Percentiles rank a stretch among this genome's conserved stretches.
Evolutionary conservation across 2,888 invertebrate genomes (phyloP).

Genomic region (Bimastos eiseni): DNA sequence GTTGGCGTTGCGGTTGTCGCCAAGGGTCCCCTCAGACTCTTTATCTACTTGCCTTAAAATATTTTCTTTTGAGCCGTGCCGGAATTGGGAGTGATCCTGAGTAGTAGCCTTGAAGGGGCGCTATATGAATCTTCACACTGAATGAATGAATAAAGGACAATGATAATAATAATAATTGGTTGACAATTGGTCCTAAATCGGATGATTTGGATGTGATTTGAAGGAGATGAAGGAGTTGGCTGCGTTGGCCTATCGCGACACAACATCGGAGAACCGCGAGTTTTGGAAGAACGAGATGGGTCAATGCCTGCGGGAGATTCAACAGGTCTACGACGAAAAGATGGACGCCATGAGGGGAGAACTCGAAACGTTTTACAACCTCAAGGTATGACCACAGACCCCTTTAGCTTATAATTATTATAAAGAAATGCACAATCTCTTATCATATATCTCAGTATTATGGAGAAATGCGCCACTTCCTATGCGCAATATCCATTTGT

Average conservation of each 20-base stretch:
- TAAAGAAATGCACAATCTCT: background rate
- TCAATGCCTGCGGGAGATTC: slow-evolving; percentile 65
- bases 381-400: too few relatives aligned
- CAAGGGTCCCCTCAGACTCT: too few relatives aligned
- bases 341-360: slow-evolving; percentile 62
- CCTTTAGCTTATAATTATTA: too few relatives aligned
- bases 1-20: too few relatives aligned
- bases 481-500: too few relatives aligned
- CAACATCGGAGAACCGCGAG: slow-evolving; percentile 65
- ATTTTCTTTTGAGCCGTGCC: too few relatives aligned
- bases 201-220: background rate
- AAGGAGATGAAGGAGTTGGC: slow-evolving; percentile 65
- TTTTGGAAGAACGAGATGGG: slow-evolving; percentile 67
- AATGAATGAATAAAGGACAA: too few relatives aligned
- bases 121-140: too few relatives aligned
- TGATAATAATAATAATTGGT: too few relatives aligned
- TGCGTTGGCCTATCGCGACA: slow-evolving; percentile 64
- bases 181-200: background rate
- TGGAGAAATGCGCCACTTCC: background rate
- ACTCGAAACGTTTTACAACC: slow-evolving; percentile 65
- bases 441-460: background rate
- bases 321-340: slow-evolving; percentile 65
- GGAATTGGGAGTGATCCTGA: too few relatives aligned
- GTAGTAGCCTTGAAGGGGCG: too few relatives aligned
- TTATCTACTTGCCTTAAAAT: too few relatives aligned